phyloP scores from a whole-genome alignment of 2,888 invertebrate species.

The Archips xylosteana region DNA sequence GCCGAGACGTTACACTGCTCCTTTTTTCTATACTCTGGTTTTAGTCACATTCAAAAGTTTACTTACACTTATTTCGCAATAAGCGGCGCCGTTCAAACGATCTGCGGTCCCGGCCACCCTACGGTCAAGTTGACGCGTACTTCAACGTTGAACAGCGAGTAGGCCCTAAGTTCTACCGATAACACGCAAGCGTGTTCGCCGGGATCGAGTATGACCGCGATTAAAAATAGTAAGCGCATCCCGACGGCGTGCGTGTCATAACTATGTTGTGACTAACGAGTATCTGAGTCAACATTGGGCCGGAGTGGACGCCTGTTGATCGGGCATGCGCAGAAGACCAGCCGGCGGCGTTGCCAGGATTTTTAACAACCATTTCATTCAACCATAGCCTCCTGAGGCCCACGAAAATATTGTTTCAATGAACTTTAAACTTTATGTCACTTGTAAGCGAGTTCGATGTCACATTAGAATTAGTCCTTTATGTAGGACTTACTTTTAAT shows the following conservation, averaged over 20 bases:
- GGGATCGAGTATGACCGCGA: not conserved
- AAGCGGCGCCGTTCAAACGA: not conserved
- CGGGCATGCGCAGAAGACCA: slow-evolving; percentile 10
- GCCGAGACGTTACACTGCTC: too few species aligned
- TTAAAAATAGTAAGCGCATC: not conserved
- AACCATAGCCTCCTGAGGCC: too few species aligned
- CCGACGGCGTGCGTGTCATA: not conserved
- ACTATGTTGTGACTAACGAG: not conserved
- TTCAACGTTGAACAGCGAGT: not conserved
- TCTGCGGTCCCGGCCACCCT: not conserved
- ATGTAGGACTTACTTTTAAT: too few species aligned
- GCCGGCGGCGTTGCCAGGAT: too few species aligned
- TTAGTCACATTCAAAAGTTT: not conserved
- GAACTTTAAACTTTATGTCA: too few species aligned
- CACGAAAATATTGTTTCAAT: too few species aligned
- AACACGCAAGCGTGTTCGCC: not conserved
- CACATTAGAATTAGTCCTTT: too few species aligned
- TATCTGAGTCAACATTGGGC: not conserved
- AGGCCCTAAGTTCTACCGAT: not conserved
- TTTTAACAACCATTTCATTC: not conserved
- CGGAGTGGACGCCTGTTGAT: not conserved
- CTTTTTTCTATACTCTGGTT: too few species aligned
- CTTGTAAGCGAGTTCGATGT: too few species aligned
- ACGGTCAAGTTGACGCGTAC: not conserved
- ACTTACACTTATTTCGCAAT: not conserved